phyloP scores from a whole-genome alignment of 2,797 vertebrate species.

The Poecilia picta region DNA sequence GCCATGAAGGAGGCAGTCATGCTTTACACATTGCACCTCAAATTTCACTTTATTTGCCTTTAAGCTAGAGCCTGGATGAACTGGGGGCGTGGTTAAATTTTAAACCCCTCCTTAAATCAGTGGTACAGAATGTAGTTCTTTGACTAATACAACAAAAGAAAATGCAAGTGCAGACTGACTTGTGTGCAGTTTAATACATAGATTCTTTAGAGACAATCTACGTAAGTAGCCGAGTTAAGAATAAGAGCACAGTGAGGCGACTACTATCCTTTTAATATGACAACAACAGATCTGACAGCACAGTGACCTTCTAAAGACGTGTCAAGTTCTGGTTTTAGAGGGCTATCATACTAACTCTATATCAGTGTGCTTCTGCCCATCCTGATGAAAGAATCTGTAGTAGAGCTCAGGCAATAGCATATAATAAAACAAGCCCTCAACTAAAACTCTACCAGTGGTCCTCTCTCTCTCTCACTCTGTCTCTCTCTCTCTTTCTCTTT shows the following conservation, averaged over 20 bases:
- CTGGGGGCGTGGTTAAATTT: not conserved
- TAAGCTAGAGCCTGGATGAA: not conserved
- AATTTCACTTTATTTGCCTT: not conserved
- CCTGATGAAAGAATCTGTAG: constrained; percentile 22
- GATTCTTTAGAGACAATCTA: constrained; percentile 22
- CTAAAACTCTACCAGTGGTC: constrained; percentile 7
- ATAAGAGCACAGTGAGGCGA: constrained; percentile 53
- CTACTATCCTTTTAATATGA: constrained; percentile 40
- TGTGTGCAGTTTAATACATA: constrained; percentile 16
- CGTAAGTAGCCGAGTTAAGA: constrained; percentile 35
- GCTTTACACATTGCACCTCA: not conserved
- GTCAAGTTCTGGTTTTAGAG: constrained; percentile 32
- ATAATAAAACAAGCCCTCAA: not conserved
- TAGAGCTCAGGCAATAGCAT: not conserved
- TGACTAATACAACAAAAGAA: not conserved
- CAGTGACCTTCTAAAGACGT: constrained; percentile 26
- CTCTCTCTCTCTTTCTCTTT: no score
- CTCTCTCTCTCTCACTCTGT: no score
- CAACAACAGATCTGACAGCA: constrained; percentile 59
- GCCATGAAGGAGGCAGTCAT: not conserved
- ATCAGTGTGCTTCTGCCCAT: constrained; percentile 18
- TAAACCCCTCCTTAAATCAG: not conserved
- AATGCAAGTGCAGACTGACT: not conserved
- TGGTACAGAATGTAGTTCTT: not conserved
- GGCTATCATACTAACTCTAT: constrained; percentile 11